These are phyloP conservation scores for Neodon shergylaensis DNA, from an alignment of 2,113 vertebrate species.

Conservation along the genomic window DNA sequence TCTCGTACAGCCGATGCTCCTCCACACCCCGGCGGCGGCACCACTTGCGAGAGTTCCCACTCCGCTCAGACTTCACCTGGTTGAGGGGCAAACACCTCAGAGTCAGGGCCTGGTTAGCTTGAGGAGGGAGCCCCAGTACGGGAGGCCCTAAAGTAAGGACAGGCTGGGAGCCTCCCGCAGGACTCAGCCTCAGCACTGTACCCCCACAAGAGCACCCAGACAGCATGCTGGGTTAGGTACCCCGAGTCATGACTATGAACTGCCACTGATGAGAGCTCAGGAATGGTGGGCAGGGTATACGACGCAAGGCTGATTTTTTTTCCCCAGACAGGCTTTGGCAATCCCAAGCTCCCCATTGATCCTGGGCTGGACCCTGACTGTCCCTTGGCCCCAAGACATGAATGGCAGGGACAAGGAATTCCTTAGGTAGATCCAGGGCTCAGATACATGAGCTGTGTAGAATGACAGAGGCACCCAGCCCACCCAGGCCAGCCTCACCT, in stretches of 20 bases:
- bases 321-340: background rate
- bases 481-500: constrained; percentile 84
- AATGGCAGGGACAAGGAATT: rapidly evolving
- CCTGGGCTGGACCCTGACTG: rapidly evolving
- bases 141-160: background rate
- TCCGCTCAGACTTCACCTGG: constrained; percentile 91
- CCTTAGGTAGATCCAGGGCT: background rate
- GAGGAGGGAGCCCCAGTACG: rapidly evolving
- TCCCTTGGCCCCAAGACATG: rapidly evolving
- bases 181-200: background rate
- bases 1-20: constrained; percentile 95
- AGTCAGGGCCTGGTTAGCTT: background rate
- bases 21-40: constrained; percentile 92
- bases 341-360: background rate
- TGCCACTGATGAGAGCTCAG: background rate
- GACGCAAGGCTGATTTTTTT: no score
- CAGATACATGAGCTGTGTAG: rapidly evolving
- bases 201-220: no score
- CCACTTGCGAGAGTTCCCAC: constrained; percentile 89
- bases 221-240: background rate
- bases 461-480: rapidly evolving
- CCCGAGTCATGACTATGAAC: background rate
- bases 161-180: background rate
- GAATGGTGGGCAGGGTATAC: rapidly evolving
- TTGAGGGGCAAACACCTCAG: rapidly evolving